phyloP scores from a whole-genome alignment of 2,797 vertebrate species.

The Hippopotamyrus pictus region DNA sequence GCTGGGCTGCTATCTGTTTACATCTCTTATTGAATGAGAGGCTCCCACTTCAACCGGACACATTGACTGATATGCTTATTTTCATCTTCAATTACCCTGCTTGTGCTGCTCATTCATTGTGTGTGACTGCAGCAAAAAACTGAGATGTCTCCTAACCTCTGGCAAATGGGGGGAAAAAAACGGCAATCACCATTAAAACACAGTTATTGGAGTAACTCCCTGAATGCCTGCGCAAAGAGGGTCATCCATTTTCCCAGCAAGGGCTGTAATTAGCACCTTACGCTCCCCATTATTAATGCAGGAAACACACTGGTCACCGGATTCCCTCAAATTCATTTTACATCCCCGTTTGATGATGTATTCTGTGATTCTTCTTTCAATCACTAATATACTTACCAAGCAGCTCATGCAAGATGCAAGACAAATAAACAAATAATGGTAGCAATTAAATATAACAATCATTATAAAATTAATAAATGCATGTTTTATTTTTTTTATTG shows the following conservation, averaged over 20 bases:
- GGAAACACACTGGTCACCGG: not conserved
- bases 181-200: not conserved
- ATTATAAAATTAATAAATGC: not conserved
- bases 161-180: not conserved
- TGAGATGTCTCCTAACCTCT: not conserved
- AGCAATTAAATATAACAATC: not conserved
- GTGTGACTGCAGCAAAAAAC: not conserved
- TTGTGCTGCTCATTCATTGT: constrained; percentile 16
- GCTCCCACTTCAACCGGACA: not conserved
- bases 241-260: not conserved
- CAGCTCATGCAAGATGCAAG: not conserved
- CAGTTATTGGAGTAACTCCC: not conserved
- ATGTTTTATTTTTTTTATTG: not conserved
- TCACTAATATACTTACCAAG: not conserved
- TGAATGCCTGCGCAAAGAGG: not conserved
- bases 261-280: constrained; percentile 15
- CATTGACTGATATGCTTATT: constrained; percentile 11
- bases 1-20: not conserved
- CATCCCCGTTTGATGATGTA: constrained; percentile 10
- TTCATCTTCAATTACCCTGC: constrained; percentile 12
- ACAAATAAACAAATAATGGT: not conserved
- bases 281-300: not conserved
- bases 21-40: not conserved
- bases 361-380: not conserved
- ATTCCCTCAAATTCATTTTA: constrained; percentile 9